Conservation (phyloP, 2,113 vertebrate species). For the Phoxinus phoxinus region DNA sequence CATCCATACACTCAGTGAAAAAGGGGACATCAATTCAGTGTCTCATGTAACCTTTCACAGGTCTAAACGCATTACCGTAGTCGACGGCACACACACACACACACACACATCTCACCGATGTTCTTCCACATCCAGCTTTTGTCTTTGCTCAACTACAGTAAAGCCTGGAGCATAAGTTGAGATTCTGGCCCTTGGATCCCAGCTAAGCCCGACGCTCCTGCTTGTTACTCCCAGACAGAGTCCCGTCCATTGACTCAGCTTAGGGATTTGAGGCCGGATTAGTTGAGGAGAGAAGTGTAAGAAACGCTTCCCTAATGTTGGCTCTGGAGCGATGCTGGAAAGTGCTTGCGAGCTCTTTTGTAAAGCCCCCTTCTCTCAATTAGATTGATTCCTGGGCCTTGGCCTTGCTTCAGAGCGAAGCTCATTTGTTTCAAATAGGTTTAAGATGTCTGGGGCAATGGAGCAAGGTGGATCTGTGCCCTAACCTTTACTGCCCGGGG, state of each 20-base stretch:
- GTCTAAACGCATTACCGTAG: background rate
- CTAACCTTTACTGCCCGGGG: slow-evolving; percentile 31
- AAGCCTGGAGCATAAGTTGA: slow-evolving; percentile 49
- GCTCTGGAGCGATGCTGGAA: slow-evolving; percentile 35
- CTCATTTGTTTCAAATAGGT: slow-evolving; percentile 46
- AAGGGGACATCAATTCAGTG: background rate
- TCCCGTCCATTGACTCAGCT: slow-evolving; percentile 48
- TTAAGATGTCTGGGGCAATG: slow-evolving; percentile 45
- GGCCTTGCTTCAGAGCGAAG: slow-evolving; percentile 47
- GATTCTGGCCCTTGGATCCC: slow-evolving; percentile 27
- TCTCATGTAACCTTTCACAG: background rate
- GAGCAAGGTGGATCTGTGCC: slow-evolving; percentile 43
- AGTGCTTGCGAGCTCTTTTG: slow-evolving; percentile 37
- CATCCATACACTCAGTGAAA: background rate
- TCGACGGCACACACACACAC: background rate
- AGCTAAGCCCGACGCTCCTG: slow-evolving; percentile 17
- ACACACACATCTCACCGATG: background rate
- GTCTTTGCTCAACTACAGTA: background rate
- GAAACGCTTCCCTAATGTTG: slow-evolving; percentile 43
- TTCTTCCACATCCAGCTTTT: background rate
- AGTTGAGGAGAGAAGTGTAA: slow-evolving; percentile 42
- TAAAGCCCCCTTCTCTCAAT: slow-evolving; percentile 54
- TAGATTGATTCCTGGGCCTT: slow-evolving; percentile 52
- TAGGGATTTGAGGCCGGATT: slow-evolving; percentile 53
- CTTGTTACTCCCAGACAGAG: slow-evolving; percentile 51